phyloP scores from a whole-genome alignment of 1,140 invertebrate species.

The Lucilia sericata region DNA sequence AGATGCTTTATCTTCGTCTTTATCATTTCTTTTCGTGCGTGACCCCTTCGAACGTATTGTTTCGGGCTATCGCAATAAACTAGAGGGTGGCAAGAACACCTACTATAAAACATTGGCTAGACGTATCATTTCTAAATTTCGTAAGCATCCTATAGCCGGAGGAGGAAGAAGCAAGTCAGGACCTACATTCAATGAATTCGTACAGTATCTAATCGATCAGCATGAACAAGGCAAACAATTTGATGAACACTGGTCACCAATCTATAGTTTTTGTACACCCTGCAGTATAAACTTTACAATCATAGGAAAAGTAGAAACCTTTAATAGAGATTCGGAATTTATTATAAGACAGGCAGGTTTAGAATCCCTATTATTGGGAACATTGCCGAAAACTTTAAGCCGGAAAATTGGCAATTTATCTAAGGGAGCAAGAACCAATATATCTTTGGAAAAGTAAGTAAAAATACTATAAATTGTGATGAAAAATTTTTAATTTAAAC shows the following conservation, averaged over 20 bases:
- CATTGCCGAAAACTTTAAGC: conserved; percentile 69
- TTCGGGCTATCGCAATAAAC: conserved; percentile 91
- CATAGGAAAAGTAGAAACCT: conserved; percentile 77
- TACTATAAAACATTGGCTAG: conserved; percentile 78
- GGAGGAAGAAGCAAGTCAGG: conserved; percentile 60
- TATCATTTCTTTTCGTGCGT: conserved; percentile 86
- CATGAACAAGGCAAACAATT: conserved; percentile 68
- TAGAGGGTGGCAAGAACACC: conserved; percentile 78
- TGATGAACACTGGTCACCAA: conserved; percentile 82
- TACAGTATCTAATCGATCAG: conserved; percentile 72
- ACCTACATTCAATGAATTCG: conserved; percentile 80
- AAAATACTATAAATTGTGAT: too few species aligned
- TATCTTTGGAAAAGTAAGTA: conserved; percentile 68
- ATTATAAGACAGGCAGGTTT: conserved; percentile 74
- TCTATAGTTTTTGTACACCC: conserved; percentile 80
- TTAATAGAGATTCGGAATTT: conserved; percentile 76
- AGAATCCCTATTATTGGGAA: conserved; percentile 70
- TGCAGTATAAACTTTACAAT: conserved; percentile 77
- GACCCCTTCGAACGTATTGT: conserved; percentile 91
- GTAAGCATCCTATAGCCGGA: conserved; percentile 54
- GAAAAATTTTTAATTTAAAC: too few species aligned
- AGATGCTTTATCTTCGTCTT: conserved; percentile 69
- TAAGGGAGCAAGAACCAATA: conserved; percentile 70
- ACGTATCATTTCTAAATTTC: conserved; percentile 73
- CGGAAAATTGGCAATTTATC: conserved; percentile 71